Evolutionary conservation across 2,888 invertebrate genomes (phyloP), one percentile per base, ranked within the genome.

Genomic region (Carpatolechia fugitivella): DNA sequence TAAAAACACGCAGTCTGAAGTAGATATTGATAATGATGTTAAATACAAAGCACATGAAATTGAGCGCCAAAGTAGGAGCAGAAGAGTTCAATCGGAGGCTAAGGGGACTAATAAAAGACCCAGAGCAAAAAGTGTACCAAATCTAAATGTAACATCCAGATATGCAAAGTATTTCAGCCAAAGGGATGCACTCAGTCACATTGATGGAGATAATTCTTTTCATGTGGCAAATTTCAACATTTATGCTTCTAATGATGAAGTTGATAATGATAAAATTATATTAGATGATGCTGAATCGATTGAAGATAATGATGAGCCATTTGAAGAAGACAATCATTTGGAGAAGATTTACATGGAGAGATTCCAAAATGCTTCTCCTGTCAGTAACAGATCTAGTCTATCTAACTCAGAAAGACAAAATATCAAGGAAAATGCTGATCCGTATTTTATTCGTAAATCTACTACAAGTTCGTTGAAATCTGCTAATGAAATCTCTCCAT

Each of bases 81-180:
- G 70, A 60, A 83, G 65, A 67, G 56, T 64, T 11, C 70, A 72
- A 55, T 60, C 68, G 36, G 50, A 55, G 30, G 47, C 57, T 36
- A 78, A 72, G 64, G 66, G 60, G 13, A 61, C 56, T 4, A 56
- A n/a, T n/a, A n/a, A 70, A 5, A 78, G 82, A 63, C 77, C 72
- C 13, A 79, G 90, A 71, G 85, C 90, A 3, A 91, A 90, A 68
- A 91, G 90, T 82, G 90, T 89, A 0, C 91, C 91, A 1, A 90
- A 90, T 72, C 69, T 91, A 10, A 86, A 89, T 66, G 80, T 85
- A 0, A 88, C 85, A 52, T 90, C 89, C 38, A 80, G 83, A 61
- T 91, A 91, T 76, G 90, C 90, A 16, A 90, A 91, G 68, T 90
- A 89, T 70, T 90, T 90, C 60, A 89, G 88, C 63, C 83, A 88